These are phyloP conservation scores for Neomorphus geoffroyi DNA, from an alignment of 2,797 vertebrate genomes.

Conservation along the genomic window DNA sequence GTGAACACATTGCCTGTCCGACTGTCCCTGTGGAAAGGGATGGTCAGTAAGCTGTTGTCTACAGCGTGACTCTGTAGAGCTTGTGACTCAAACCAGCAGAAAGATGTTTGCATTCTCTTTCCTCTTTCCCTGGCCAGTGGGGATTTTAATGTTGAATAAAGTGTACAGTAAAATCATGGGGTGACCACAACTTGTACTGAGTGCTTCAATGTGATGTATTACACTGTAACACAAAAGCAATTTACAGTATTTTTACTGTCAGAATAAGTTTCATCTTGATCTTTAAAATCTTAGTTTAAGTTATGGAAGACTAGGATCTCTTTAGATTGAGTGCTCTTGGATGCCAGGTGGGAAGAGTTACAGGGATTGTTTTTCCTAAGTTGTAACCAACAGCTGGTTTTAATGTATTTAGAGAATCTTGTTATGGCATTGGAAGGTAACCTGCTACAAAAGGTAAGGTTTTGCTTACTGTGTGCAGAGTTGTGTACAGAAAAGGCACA, in stretches of 20 bases:
- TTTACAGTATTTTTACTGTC: neutral
- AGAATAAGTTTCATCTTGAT: neutral
- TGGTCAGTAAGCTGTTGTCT: neutral
- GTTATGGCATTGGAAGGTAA: neutral
- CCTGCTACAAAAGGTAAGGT: neutral
- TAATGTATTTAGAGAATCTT: neutral
- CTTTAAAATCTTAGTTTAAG: neutral
- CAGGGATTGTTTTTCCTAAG: neutral
- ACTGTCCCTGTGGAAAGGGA: neutral
- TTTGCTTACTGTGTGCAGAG: neutral
- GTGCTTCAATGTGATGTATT: neutral
- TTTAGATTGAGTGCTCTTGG: neutral
- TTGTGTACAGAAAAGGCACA: neutral
- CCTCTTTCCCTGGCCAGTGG: neutral
- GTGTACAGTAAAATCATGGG: neutral
- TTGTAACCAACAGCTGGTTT: neutral
- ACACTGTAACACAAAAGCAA: neutral
- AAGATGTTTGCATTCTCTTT: neutral
- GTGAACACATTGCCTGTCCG: neutral
- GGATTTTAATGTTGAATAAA: neutral
- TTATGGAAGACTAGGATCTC: neutral
- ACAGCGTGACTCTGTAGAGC: neutral
- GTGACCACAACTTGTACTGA: neutral
- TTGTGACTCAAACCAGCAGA: neutral
- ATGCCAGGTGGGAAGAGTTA: neutral